phyloP scores from a whole-genome alignment of 2,113 vertebrate species.

The Pollachius pollachius region DNA sequence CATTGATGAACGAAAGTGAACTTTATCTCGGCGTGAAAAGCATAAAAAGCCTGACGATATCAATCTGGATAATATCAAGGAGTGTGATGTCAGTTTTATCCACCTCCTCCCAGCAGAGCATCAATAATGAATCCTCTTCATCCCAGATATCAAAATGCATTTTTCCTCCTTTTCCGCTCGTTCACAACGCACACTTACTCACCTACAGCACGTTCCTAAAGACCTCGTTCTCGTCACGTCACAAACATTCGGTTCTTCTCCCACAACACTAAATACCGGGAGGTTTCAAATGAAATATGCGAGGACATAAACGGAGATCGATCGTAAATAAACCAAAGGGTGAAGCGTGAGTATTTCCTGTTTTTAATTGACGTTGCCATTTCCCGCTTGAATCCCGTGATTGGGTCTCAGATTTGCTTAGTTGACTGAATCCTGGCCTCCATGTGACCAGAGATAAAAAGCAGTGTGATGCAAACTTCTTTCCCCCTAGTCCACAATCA shows the following conservation, averaged over 20 bases:
- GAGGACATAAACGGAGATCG: neutral
- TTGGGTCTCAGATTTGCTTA: conserved; percentile 37
- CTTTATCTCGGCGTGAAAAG: conserved; percentile 37
- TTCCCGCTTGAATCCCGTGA: neutral
- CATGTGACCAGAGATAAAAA: conserved; percentile 56
- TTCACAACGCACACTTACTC: conserved; percentile 30
- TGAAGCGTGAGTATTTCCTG: neutral
- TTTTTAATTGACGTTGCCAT: neutral
- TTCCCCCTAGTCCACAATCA: conserved; percentile 23
- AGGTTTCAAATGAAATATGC: neutral
- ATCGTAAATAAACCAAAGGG: neutral
- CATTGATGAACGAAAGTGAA: conserved; percentile 37
- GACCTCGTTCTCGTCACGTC: too few species aligned
- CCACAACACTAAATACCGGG: neutral
- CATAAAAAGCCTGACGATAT: conserved; percentile 43
- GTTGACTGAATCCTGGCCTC: conserved; percentile 51
- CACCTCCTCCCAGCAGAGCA: conserved; percentile 9
- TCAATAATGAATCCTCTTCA: conserved; percentile 53
- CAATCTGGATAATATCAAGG: conserved; percentile 12
- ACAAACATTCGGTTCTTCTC: too few species aligned
- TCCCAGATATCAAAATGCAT: conserved; percentile 53
- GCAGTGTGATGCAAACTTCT: conserved; percentile 55
- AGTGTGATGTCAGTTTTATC: neutral
- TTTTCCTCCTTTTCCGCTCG: conserved; percentile 28
- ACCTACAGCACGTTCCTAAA: neutral